These are phyloP conservation scores for Galaxias olidus DNA, from an alignment of 2,797 vertebrate genomes.

Conservation along the genomic window DNA sequence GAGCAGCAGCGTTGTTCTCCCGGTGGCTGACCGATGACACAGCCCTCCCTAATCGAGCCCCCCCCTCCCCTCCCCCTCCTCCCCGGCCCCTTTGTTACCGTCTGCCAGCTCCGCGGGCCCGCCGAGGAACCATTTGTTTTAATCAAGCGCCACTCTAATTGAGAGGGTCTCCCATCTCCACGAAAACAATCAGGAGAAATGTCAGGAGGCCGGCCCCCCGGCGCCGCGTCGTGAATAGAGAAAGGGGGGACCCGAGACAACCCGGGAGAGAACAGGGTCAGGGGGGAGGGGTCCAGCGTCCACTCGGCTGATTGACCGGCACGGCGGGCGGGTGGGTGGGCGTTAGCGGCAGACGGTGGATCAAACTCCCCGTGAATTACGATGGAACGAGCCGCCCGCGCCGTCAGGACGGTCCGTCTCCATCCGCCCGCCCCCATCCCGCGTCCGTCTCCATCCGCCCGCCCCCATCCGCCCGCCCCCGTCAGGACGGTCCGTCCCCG, in stretches of 20 bases:
- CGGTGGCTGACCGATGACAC: conserved; percentile 16
- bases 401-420: too few species aligned
- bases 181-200: conserved; percentile 69
- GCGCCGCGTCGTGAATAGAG: conserved; percentile 25
- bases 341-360: conserved; percentile 45
- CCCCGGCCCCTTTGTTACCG: conserved; percentile 25
- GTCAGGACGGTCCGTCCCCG: too few species aligned
- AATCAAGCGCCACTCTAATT: conserved; percentile 65
- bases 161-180: conserved; percentile 64
- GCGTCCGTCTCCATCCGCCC: too few species aligned
- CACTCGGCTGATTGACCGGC: conserved; percentile 27
- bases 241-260: too few species aligned
- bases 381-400: too few species aligned
- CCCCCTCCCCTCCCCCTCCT: too few species aligned
- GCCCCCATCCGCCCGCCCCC: too few species aligned
- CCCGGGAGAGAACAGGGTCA: too few species aligned
- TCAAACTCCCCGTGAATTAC: too few species aligned
- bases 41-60: conserved; percentile 1
- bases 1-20: too few species aligned
- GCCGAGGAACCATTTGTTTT: conserved; percentile 59
- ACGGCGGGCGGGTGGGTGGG: not conserved
- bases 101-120: conserved; percentile 9
- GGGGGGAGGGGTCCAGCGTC: conserved; percentile 2
- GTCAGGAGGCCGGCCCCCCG: conserved; percentile 44
- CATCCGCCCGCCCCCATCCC: too few species aligned